Evolutionary conservation across 1,140 invertebrate genomes (phyloP), one percentile per base, ranked within the genome.

Genomic region (Anoplolepis gracilipes): DNA sequence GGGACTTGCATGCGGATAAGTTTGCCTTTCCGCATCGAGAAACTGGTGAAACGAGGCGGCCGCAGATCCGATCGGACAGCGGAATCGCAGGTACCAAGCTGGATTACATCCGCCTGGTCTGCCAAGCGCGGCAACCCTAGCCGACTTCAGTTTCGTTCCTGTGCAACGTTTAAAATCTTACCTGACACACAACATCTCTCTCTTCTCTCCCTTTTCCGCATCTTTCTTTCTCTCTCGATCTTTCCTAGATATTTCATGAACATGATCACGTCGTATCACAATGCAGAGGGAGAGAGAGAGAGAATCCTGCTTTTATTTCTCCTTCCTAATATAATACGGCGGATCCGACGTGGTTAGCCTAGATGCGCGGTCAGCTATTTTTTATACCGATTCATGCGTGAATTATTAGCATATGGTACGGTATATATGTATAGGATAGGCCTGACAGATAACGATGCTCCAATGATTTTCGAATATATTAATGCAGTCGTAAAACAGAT

Each of bases 381-480:
- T 87, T 86, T 79, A 64, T 75, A 61, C 10, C 78, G 57, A 91
- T 69, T 89, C 90, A 87, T 92, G 93, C 92, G 92, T 93, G 91
- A 94, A 90, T 93, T 94, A 94, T 94, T 94, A 94, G 92, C 93
- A 94, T 94, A 92, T 93, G 91, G 92, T 91, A 92, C 92, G 28
- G 36, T n/a, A 39, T 73, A 73, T 57, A 36, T 36, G n/a, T n/a
- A 57, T 87, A 91, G 91, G 93, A 94, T 94, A 90, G 90, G 90
- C 73, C 87, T 88, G 88, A 36, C 64, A 92, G 93, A 94, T 93
- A 93, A 89, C 62, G 65, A 72, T 33, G 84, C 87, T 90, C 65
- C 61, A 61, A 25, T 69, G 84, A 90, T 92, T 89, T 92, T 91
- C 89, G 91, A 89, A 85, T 78, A 81, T 57, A 88, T 78, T 77